Conservation (phyloP, 2,888 invertebrate genomes). For the Entomobrya proxima region DNA sequence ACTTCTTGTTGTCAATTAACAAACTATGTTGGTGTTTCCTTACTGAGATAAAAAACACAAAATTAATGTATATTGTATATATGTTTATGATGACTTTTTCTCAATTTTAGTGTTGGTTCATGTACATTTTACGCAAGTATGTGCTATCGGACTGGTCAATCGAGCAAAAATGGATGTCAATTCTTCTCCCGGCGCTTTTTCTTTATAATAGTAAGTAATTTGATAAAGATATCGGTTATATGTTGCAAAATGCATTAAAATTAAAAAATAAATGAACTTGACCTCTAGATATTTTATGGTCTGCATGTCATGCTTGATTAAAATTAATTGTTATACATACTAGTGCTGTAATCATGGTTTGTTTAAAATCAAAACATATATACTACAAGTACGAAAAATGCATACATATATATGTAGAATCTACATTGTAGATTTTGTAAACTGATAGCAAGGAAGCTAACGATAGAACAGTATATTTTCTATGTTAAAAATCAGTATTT, state of each 20-base stretch:
- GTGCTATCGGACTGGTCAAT: constrained; percentile 96
- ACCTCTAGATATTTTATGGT: not conserved
- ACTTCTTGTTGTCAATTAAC: too few relatives aligned
- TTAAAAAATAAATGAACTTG: not conserved
- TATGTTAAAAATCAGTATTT: too few relatives aligned
- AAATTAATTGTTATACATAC: constrained; percentile 33
- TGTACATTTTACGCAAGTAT: constrained; percentile 91
- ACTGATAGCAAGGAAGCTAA: too few relatives aligned
- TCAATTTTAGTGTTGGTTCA: constrained; percentile 90
- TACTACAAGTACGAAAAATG: too few relatives aligned
- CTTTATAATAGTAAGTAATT: constrained; percentile 90
- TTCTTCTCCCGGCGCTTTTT: constrained; percentile 89
- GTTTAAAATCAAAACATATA: too few relatives aligned
- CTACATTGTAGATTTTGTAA: too few relatives aligned
- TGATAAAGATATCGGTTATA: not conserved
- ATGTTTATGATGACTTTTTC: constrained; percentile 76
- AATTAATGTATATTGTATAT: not conserved
- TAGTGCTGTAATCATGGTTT: constrained; percentile 20
- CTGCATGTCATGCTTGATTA: constrained; percentile 33
- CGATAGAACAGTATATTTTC: too few relatives aligned
- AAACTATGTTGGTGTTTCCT: not conserved
- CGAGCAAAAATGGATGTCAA: constrained; percentile 97
- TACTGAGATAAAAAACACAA: not conserved
- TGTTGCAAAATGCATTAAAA: not conserved
- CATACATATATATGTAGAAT: too few relatives aligned